Evolutionary conservation across 1,140 invertebrate species (phyloP), one percentile per base, ranked within the genome.

Genomic region (Pseudomyrmex cubaensis): DNA sequence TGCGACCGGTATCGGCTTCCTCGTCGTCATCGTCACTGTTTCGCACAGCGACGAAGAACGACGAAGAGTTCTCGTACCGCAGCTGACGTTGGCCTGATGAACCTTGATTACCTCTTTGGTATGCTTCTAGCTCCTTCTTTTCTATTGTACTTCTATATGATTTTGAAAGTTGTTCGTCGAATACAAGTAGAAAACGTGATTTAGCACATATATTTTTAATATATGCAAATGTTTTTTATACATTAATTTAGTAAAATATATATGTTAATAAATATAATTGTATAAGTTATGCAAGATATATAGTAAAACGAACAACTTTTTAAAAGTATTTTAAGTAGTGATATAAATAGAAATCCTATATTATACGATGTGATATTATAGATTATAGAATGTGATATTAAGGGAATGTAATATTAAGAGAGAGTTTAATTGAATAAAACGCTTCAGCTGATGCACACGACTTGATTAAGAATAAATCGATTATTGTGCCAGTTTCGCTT

Each of bases 1-100:
- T 93, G 85, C 82, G 72, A 82, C 86, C 89, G 88, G 72, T 83
- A 85, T 89, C 72, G 59, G 46, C 67, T 57, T 78, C 78, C 35
- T 76, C 62, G 22, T 86, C 82, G 73, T 70, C 77, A 62, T 78
- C 76, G 72, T 72, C 63, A 67, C 48, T 66, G 20, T 83, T 35
- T 74, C 56, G 73, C 69, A 67, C 74, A 62, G 17, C 80, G 35
- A 20, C 50, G 50, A 73, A 48, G 61, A 13, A 20, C 9, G 54
- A 10, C 8, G 25, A 35, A 48, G 48, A 67, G 54, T 22, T 75
- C 80, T 59, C 50, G 72, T 57, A 56, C 64, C 10, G 57, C 82
- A 73, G 85, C 77, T 87, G 82, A 85, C 80, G 82, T 62, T 76
- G 75, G 67, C 85, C 84, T 84, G 84, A 69, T 83, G 73, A 82